A percentile compares a stretch with the other conserved stretches of the same genome.
phyloP scores from a whole-genome alignment of 2,888 invertebrate genomes.

The Cataglyphis altisquamis region DNA sequence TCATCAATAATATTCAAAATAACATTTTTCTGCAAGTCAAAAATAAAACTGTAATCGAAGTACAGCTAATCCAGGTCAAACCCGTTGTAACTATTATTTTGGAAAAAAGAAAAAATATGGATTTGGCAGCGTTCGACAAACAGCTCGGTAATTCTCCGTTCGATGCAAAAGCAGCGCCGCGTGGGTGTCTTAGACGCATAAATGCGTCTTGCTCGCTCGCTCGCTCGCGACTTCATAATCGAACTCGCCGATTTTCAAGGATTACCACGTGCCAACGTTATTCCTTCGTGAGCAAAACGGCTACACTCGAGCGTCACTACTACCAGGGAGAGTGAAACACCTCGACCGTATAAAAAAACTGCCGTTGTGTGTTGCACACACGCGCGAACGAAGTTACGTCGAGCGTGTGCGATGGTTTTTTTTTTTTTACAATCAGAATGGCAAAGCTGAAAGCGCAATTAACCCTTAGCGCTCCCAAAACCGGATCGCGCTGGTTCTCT shows the following conservation, averaged over 20 bases:
- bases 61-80: neutral
- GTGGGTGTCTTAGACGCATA: constrained; percentile 65
- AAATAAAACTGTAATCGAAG: neutral
- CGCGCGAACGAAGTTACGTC: constrained; percentile 31
- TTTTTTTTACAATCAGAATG: constrained; percentile 23
- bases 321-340: constrained; percentile 47
- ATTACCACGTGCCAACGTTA: constrained; percentile 54
- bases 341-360: constrained; percentile 51
- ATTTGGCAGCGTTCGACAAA: constrained; percentile 26
- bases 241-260: constrained; percentile 67
- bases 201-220: constrained; percentile 58
- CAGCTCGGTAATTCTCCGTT: constrained; percentile 33
- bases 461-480: constrained; percentile 27
- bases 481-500: constrained; percentile 44
- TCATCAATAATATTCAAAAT: neutral
- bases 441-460: constrained; percentile 5
- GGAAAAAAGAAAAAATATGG: neutral
- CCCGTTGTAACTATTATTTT: neutral
- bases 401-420: constrained; percentile 34
- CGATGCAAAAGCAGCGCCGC: constrained; percentile 71
- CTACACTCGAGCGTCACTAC: constrained; percentile 29
- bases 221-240: constrained; percentile 57
- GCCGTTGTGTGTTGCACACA: constrained; percentile 16
- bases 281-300: constrained; percentile 40
- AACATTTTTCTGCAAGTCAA: neutral